These are phyloP conservation scores for Metacarcinus magister DNA, from an alignment of 2,888 invertebrate species.

Conservation along the genomic window DNA sequence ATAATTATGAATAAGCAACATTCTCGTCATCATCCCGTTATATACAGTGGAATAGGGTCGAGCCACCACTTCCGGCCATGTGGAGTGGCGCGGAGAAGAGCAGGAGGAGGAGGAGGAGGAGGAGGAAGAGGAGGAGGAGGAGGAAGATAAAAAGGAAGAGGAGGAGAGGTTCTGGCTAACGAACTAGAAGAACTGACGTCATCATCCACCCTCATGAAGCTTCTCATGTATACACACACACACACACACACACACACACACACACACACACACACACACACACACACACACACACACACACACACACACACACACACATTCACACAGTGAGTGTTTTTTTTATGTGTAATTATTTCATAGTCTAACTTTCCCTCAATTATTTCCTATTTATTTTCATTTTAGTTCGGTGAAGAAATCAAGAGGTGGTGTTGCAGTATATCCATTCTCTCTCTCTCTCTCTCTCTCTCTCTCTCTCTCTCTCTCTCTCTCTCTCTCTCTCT, in stretches of 20 bases:
- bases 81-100: constrained; percentile 6
- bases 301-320: constrained; percentile 23
- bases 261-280: constrained; percentile 26
- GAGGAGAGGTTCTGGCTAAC: neutral
- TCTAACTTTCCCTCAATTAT: too few species aligned
- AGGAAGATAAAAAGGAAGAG: neutral
- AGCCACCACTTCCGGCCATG: neutral
- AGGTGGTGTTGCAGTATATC: neutral
- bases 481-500: constrained; percentile 26
- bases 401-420: neutral
- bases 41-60: constrained; percentile 5
- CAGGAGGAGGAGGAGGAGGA: constrained; percentile 12
- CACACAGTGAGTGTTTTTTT: neutral
- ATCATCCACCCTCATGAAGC: neutral
- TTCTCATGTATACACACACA: neutral
- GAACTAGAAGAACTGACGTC: neutral
- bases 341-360: too few species aligned
- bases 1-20: neutral
- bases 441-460: constrained; percentile 4
- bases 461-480: constrained; percentile 17
- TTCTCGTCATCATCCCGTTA: neutral
- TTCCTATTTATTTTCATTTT: neutral
- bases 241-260: constrained; percentile 26
- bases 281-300: constrained; percentile 22
- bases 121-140: constrained; percentile 38